Percentiles rank a stretch among this genome's conserved stretches.
Conservation (phyloP, 2,797 vertebrate species). For the Arnoldichthys spilopterus region DNA sequence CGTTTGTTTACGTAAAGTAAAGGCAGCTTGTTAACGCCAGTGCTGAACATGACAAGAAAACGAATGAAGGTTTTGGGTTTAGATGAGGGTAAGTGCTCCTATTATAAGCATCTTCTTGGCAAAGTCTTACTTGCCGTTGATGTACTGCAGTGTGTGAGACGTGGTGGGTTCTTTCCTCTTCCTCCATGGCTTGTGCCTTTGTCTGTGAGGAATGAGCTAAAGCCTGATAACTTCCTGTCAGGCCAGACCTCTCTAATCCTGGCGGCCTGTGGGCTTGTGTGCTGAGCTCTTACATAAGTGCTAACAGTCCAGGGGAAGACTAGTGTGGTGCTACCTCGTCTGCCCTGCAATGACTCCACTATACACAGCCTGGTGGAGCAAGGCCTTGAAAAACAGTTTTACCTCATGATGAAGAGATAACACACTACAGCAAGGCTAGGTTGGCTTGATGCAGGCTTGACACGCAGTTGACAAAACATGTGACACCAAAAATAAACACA, state of each 20-base stretch:
- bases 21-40: not conserved
- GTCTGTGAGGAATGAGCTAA: slow-evolving; percentile 36
- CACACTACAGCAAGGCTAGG: not conserved
- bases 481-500: not conserved
- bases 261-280: slow-evolving; percentile 17
- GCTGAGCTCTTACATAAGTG: slow-evolving; percentile 42
- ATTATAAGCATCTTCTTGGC: slow-evolving; percentile 11
- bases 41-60: not conserved
- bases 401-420: not conserved
- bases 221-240: slow-evolving; percentile 48
- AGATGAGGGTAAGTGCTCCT: not conserved
- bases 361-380: not conserved
- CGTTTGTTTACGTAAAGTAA: not conserved
- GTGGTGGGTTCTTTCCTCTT: slow-evolving; percentile 26
- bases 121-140: not conserved
- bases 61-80: not conserved
- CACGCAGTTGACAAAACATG: not conserved
- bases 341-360: not conserved
- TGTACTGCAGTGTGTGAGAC: not conserved
- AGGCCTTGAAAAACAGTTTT: not conserved
- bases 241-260: slow-evolving; percentile 39
- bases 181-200: slow-evolving; percentile 23
- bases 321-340: not conserved
- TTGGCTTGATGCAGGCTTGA: not conserved
- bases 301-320: slow-evolving; percentile 35